Evolutionary conservation across 2,797 vertebrate species (phyloP), one percentile per base, ranked within the genome.

Genomic region (Steatocranus sp.): DNA sequence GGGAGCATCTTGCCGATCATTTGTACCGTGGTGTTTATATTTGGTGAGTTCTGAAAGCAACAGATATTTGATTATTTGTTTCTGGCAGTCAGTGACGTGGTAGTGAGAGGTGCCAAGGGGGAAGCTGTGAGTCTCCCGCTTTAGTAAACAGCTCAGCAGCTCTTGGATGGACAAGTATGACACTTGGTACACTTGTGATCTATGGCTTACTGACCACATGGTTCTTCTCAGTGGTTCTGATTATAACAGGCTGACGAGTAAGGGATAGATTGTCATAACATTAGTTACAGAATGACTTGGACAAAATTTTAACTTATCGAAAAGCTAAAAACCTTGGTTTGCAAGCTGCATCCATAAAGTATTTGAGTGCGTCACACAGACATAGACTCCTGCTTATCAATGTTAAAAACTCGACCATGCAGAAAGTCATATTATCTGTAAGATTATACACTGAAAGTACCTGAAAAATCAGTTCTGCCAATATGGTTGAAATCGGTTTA

Each of bases 1-100:
- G 25, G 82, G 8, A 95, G 95, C 25, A 78, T 97, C 77, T 93
- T 99, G 30, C 98, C 98, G 1, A 95, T 99, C 76, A 93, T 99
- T 85, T 96, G 97, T 85, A 95, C 96, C 68, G 96, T 99, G 94
- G 83, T 98, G 82, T 98, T 98, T 91, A 98, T 99, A 90, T 97
- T 98, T 92, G 98, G 98, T 99, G 93, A 79, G 91, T 90, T 50
- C 49, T 68, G 1, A 27, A 63, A 58, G 11, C 5, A 61, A 34
- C 10, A 61, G 17, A 61, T 61, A 34, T 1, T 61, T 61, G 0
- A 61, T 61, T 61, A 61, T 61, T 61, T 61, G 17, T 63, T 63
- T 36, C 18, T 63, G 18, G 1, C 18, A 36, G 30, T 36, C 32
- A 20, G 58, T 63, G 58, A 36, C 3, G 2, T 63, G 18, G 32